Evolutionary conservation across 2,797 vertebrate species (phyloP), one percentile per base, ranked within the genome.

Genomic region (Rhodeus uyekii): DNA sequence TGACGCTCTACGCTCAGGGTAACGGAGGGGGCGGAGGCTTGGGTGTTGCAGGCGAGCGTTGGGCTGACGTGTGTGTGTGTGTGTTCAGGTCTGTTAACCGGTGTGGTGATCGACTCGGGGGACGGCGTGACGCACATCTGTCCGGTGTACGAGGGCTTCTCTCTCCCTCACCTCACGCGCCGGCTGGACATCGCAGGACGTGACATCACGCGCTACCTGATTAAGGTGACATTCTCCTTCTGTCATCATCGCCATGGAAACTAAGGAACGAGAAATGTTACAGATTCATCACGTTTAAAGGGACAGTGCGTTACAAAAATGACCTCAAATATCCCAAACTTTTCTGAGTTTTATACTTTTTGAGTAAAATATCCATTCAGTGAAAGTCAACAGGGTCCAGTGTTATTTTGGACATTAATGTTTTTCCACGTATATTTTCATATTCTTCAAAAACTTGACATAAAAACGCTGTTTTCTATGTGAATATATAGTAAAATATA

Each of bases 1-100:
- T 96, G 71, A 96, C 95, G 0, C 94, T 96, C 34, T 96, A 96
- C 0, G 95, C 95, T 58, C 95, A 96, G 81, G 95, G 95, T 95
- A 75, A 29, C 46, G 2, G 16, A 19, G 19, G 46, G 2, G 46
- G 7, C 46, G n/a, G n/a, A n/a, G n/a, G n/a, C n/a, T 48, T 48
- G 7, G 46, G 24, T 58, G 55, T 58, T 58, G 55, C 14, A 16
- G 27, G 29, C 16, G 24, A 60, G 5, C 13, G 2, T 16, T 3
- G 29, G 1, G 1, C 14, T 60, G 55, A 60, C 13, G 27, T 24
- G 24, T 42, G 48, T 42, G n/a, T n/a, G n/a, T n/a, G n/a, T 24
- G 29, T 77, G 55, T 55, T 44, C 88, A 95, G 95, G 95, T 83
- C 82, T 95, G 87, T 88, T 95, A 74, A 95, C 95, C 0, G 95